Conservation (phyloP, 2,888 invertebrate species). For the Cheilosia variabilis region DNA sequence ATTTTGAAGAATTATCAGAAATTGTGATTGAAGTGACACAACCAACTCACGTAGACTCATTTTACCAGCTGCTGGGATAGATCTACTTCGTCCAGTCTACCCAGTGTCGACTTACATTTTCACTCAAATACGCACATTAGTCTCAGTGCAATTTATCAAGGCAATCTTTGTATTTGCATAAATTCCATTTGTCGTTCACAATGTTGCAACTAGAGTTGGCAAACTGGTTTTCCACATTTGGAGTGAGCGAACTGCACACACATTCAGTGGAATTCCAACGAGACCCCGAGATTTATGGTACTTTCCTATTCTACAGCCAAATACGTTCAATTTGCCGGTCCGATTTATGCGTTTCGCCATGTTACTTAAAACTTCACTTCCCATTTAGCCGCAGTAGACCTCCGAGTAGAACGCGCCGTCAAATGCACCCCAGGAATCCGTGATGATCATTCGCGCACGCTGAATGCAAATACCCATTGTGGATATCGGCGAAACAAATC, state of each 20-base stretch:
- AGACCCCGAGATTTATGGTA: constrained; percentile 13
- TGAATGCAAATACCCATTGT: constrained; percentile 16
- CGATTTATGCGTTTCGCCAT: background rate
- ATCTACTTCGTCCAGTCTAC: no score
- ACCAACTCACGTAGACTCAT: no score
- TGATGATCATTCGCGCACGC: constrained; percentile 11
- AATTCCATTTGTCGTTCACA: constrained; percentile 10
- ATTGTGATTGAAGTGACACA: no score
- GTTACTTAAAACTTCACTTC: constrained; percentile 1
- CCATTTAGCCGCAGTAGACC: constrained; percentile 5
- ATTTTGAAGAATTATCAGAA: no score
- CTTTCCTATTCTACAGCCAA: background rate
- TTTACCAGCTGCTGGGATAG: no score
- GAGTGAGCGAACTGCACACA: background rate
- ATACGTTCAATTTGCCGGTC: no score
- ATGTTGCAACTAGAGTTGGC: constrained; percentile 11
- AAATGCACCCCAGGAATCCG: constrained; percentile 5
- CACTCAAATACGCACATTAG: background rate
- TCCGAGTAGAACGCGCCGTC: constrained; percentile 4
- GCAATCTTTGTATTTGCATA: constrained; percentile 12
- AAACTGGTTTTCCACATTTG: constrained; percentile 8
- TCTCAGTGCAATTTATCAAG: constrained; percentile 9
- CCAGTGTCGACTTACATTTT: background rate
- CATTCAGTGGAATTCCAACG: background rate
- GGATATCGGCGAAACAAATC: constrained; percentile 12